phyloP scores from a whole-genome alignment of 1,140 invertebrate genomes.

The Acromyrmex echinatior region DNA sequence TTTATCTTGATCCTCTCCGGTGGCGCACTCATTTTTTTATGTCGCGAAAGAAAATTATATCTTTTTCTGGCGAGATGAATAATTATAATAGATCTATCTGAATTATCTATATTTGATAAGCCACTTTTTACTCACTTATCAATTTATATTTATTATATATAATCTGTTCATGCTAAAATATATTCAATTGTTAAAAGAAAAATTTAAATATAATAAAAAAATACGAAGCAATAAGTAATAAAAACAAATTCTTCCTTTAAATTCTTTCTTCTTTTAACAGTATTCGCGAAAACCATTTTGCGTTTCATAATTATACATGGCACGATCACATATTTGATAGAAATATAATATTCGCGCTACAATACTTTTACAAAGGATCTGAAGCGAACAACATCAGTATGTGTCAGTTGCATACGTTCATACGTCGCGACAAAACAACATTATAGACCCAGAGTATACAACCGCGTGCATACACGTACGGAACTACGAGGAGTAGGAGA shows the following conservation, averaged over 20 bases:
- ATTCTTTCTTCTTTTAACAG: not conserved
- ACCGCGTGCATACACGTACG: slow-evolving; percentile 1
- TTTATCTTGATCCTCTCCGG: slow-evolving; percentile 18
- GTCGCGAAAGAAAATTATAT: not conserved
- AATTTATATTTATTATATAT: not conserved
- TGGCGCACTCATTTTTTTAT: slow-evolving; percentile 15
- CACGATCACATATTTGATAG: not conserved
- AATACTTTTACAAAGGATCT: not conserved
- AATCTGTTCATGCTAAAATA: not conserved
- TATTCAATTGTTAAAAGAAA: not conserved
- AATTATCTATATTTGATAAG: slow-evolving; percentile 4
- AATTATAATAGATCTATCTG: not conserved
- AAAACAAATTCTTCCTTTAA: not conserved
- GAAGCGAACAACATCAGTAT: not conserved
- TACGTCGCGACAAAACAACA: slow-evolving; percentile 34
- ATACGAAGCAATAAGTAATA: not conserved
- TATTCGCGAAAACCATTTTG: not conserved
- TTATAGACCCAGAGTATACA: slow-evolving; percentile 32
- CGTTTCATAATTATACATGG: not conserved
- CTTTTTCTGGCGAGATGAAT: not conserved
- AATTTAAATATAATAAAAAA: slow-evolving; percentile 5
- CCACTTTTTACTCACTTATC: not conserved
- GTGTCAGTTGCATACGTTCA: slow-evolving; percentile 14
- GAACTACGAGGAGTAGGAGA: slow-evolving; percentile 20
- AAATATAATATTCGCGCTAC: slow-evolving; percentile 9